Percentiles rank a stretch among this genome's conserved stretches.
phyloP scores from a whole-genome alignment of 2,888 invertebrate species.

The Thera britannica region DNA sequence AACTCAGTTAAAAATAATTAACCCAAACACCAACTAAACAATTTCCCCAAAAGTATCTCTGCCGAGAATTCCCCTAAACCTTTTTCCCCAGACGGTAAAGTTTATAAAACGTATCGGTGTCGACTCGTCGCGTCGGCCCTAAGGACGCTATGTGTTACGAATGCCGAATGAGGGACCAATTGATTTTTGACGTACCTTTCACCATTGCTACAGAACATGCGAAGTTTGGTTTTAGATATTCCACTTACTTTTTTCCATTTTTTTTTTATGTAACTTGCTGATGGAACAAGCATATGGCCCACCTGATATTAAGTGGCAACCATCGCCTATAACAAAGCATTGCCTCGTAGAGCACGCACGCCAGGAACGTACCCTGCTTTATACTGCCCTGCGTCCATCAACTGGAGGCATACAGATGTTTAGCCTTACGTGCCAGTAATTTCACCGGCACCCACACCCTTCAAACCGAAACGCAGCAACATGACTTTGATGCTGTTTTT shows the following conservation, averaged over 20 bases:
- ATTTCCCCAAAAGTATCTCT: constrained; percentile 6
- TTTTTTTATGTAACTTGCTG: too few relatives aligned
- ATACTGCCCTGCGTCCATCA: too few relatives aligned
- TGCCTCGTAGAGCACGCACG: too few relatives aligned
- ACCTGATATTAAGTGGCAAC: too few relatives aligned
- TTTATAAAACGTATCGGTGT: constrained; percentile 17
- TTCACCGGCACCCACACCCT: neutral
- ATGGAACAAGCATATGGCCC: too few relatives aligned
- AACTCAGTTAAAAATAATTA: constrained; percentile 1
- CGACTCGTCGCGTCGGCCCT: constrained; percentile 4
- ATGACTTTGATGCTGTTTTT: too few relatives aligned
- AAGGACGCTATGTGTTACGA: constrained; percentile 13
- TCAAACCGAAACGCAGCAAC: too few relatives aligned
- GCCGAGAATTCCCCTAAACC: neutral
- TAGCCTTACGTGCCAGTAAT: too few relatives aligned
- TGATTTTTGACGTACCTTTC: constrained; percentile 22
- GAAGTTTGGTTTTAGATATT: neutral
- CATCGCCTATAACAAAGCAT: too few relatives aligned
- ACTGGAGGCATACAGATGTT: too few relatives aligned
- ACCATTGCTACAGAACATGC: neutral
- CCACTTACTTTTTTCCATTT: neutral
- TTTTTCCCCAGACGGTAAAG: constrained; percentile 16
- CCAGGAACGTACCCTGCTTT: too few relatives aligned
- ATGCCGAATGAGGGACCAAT: constrained; percentile 19
- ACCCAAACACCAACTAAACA: constrained; percentile 8